Base-by-base conservation (phyloP, 2,888 invertebrate genomes). In the Stenchaetothrips biformis region DNA sequence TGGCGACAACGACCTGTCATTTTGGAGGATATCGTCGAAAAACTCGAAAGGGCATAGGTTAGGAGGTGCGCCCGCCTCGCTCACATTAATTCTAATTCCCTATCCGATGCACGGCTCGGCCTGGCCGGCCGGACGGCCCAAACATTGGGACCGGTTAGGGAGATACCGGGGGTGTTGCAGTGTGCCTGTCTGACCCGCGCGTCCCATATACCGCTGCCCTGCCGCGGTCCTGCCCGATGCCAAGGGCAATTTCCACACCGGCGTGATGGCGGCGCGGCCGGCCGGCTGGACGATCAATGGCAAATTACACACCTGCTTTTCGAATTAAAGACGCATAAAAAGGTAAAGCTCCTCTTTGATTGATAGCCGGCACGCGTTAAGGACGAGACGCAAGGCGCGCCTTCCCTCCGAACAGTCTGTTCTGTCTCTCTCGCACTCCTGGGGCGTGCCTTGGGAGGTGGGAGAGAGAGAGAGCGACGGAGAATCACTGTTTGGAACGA, bases 161-260 rank as follows among this genome's bases (percentile, higher is more conserved):
- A 1, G 37, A 37, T 37, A 37, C 37, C 37, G 37, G 37, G 37
- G 37, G 37, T 37, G 37, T 37, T 37, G 37, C 37, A 37, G 37
- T 37, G 37, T 37, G 37, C 37, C 37, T 37, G 37, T 4, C 37
- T 37, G 37, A 37, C 37, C 37, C 37, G 53, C 53, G 13, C 53
- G 16, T 6, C 53, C 53, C 53, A 53, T 53, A 53, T 53, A 53
- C 59, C 59, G 59, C 2, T 37, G 37, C 37, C 37, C 37, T 37
- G 37, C 37, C 37, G 37, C 21, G 3, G 67, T 74, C 67, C 67
- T 74, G 6, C 6, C 18, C 59, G 59, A 25, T 74, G 67, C 25
- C 67, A 74, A 25, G 67, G 67, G 25, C 67, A n/a, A 74, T 74
- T 74, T 74, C 67, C 67, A 74, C 67, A 74, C 53, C 53, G 11